Percentiles rank a stretch among this genome's conserved stretches.
Evolutionary conservation across 2,797 vertebrate genomes (phyloP).

Genomic region (Momotus momota): DNA sequence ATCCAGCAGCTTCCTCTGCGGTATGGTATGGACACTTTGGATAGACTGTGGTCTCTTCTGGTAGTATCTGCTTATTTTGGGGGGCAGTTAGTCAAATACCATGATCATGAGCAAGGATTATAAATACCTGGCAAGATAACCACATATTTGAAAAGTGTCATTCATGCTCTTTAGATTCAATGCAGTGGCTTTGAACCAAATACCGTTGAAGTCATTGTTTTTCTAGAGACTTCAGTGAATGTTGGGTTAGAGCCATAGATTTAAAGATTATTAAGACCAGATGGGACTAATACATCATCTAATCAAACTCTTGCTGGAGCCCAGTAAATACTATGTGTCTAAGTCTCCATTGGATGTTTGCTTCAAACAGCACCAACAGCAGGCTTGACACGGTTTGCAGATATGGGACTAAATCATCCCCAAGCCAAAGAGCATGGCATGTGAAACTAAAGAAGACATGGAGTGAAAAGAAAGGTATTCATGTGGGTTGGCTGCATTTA

Average conservation of each 20-base stretch:
- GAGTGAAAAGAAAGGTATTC: background rate
- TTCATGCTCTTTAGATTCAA: slow-evolving; percentile 1
- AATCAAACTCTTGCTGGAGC: background rate
- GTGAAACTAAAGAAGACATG: background rate
- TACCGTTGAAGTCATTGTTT: background rate
- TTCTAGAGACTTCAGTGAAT: background rate
- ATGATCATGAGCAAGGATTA: background rate
- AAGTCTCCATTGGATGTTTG: background rate
- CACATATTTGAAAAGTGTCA: background rate
- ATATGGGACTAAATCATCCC: background rate
- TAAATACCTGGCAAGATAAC: slow-evolving; percentile 8
- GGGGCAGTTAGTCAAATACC: background rate
- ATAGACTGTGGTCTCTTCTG: background rate
- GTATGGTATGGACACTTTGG: background rate
- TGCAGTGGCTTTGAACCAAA: slow-evolving; percentile 11
- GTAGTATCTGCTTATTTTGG: background rate
- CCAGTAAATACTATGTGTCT: background rate
- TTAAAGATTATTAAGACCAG: slow-evolving; percentile 30
- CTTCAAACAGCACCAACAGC: background rate
- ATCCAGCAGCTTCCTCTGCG: background rate
- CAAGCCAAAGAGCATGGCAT: background rate
- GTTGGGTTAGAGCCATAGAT: background rate
- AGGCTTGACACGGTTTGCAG: background rate
- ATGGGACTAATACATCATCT: background rate
- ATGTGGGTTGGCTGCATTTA: background rate